Evolutionary conservation across 2,888 invertebrate species (phyloP), one percentile per base, ranked within the genome.

Genomic region (Xylota sylvarum): DNA sequence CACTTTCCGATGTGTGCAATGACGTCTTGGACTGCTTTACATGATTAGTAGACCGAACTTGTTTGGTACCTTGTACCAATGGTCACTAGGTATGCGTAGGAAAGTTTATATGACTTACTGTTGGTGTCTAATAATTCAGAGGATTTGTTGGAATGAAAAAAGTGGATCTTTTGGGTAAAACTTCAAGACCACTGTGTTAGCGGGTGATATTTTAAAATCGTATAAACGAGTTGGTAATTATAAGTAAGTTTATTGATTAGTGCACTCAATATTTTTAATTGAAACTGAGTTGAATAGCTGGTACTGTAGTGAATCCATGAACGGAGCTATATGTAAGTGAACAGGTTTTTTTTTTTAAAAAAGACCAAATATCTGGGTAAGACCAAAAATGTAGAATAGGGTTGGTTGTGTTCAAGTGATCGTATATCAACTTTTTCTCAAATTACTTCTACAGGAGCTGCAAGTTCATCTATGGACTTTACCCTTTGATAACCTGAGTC

Each of bases 1-100:
- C 23, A 58, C 65, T 73, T 43, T 80, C 32, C 32, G 60, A 27
- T 40, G 50, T 30, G 19, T 48, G 10, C 43, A 46, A 69, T 55
- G 69, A 76, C 69, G 74, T 60, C 62, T 62, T 62, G 62, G 69
- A 50, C 40, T 74, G 69, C 52, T 74, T 81, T 79, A 64, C 70
- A 72, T 72, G 67, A 55, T 69, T 62, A 62, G 74, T 81, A 17
- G 67, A 69, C 52, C 74, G 46, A 81, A 43, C 73, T 48, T 48
- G 81, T 69, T 48, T 35, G 52, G 70, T 72, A 40, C 37, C 72
- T 72, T 65, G 64, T 65, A 79, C 79, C 72, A 50, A 64, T 72
- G 48, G 32, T 52, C 56, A 64, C 64, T 48, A 56, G 55, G 23
- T 62, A 64, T 62, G 35, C 30, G 17, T n/a, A 40, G 50, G 48